phyloP scores from a whole-genome alignment of 2,113 vertebrate species.

The pig (Sus scrofa) region DNA sequence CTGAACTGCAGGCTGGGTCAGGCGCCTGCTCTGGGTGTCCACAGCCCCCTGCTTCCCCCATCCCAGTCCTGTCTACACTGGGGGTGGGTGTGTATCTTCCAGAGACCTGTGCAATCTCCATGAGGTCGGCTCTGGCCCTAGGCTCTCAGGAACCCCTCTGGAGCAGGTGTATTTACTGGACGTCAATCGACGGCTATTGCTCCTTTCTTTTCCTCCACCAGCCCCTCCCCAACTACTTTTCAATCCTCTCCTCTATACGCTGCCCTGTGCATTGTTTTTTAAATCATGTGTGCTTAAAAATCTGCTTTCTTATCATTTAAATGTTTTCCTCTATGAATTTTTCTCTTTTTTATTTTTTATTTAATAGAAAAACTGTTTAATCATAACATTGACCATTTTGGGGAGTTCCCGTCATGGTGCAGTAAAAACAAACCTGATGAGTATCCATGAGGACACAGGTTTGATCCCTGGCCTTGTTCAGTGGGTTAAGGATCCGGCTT shows the following conservation, averaged over 20 bases:
- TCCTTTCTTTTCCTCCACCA: background rate
- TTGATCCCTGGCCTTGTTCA: too few relatives aligned
- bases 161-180: background rate
- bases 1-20: background rate
- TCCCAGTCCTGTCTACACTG: background rate
- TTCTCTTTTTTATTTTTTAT: too few relatives aligned
- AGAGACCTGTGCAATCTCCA: background rate
- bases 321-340: background rate
- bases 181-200: background rate
- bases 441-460: too few relatives aligned
- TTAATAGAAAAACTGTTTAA: too few relatives aligned
- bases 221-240: background rate
- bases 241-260: background rate
- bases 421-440: too few relatives aligned
- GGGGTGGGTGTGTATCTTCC: background rate
- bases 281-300: background rate
- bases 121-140: fast-evolving
- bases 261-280: background rate
- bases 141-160: background rate
- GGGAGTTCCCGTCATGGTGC: too few relatives aligned
- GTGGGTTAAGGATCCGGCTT: too few relatives aligned
- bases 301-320: background rate
- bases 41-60: too few relatives aligned
- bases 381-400: too few relatives aligned
- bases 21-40: background rate